Evolutionary conservation across 2,888 invertebrate species (phyloP).

Genomic region (Dolomedes plantarius): DNA sequence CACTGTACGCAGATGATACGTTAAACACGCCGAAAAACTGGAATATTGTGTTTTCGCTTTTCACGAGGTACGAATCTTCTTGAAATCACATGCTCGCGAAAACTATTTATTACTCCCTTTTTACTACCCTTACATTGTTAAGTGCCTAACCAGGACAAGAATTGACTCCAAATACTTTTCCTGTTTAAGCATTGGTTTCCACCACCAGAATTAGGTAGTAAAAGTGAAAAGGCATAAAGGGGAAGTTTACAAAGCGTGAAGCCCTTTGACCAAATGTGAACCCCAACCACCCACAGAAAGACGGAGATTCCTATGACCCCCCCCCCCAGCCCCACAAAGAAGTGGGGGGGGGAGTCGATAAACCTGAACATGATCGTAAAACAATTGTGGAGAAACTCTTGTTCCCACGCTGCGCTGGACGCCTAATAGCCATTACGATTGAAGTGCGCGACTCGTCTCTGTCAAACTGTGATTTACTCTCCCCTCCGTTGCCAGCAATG

Average conservation of each 20-base stretch:
- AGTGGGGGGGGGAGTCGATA: constrained; percentile 18
- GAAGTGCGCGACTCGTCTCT: constrained; percentile 30
- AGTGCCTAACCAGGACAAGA: too few species aligned
- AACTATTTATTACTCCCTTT: too few species aligned
- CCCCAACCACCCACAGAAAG: constrained; percentile 15
- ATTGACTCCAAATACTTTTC: too few species aligned
- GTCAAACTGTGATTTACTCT: constrained; percentile 51
- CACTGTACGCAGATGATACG: too few species aligned
- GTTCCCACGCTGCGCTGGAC: constrained; percentile 39
- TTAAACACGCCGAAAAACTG: too few species aligned
- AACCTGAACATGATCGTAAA: constrained; percentile 59
- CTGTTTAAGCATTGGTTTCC: neutral
- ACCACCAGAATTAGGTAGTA: neutral
- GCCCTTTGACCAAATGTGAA: constrained; percentile 1
- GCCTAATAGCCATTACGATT: constrained; percentile 59
- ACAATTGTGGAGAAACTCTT: constrained; percentile 53
- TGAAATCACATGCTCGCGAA: too few species aligned
- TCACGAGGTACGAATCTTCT: too few species aligned
- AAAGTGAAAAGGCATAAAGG: constrained; percentile 7
- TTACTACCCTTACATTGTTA: too few species aligned
- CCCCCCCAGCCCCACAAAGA: too few species aligned
- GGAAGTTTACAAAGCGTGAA: neutral
- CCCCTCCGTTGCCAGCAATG: constrained; percentile 31
- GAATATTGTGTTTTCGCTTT: too few species aligned
- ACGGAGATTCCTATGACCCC: neutral